phyloP scores from a whole-genome alignment of 2,797 vertebrate species.

The Leptoclinus maculatus region DNA sequence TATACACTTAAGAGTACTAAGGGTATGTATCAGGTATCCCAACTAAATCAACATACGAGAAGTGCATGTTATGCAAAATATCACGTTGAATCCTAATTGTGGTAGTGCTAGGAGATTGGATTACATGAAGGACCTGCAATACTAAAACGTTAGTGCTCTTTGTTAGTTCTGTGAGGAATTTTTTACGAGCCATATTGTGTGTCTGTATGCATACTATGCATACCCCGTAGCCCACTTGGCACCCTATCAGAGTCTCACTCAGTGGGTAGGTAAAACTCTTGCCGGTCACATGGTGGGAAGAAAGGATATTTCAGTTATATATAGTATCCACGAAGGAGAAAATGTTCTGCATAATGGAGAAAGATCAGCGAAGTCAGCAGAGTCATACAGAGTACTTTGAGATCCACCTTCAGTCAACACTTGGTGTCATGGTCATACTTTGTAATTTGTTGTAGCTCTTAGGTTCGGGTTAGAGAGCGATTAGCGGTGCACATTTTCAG shows the following conservation, averaged over 20 bases:
- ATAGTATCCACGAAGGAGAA: slow-evolving; percentile 36
- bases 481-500: not conserved
- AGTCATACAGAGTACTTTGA: not conserved
- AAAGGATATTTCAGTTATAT: slow-evolving; percentile 18
- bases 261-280: slow-evolving; percentile 27
- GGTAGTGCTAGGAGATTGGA: not conserved
- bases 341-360: slow-evolving; percentile 18
- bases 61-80: not conserved
- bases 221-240: slow-evolving; percentile 22
- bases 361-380: slow-evolving; percentile 20
- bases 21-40: not conserved
- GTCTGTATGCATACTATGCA: not conserved
- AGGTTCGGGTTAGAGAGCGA: too few relatives aligned
- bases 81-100: not conserved
- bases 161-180: not conserved
- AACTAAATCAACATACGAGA: not conserved
- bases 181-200: not conserved
- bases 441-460: not conserved
- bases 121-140: not conserved
- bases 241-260: slow-evolving; percentile 26
- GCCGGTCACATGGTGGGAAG: slow-evolving; percentile 10
- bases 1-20: not conserved
- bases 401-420: not conserved
- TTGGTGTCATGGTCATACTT: not conserved
- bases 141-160: not conserved